phyloP scores from a whole-genome alignment of 2,888 invertebrate species.

The Drosophila emarginata region DNA sequence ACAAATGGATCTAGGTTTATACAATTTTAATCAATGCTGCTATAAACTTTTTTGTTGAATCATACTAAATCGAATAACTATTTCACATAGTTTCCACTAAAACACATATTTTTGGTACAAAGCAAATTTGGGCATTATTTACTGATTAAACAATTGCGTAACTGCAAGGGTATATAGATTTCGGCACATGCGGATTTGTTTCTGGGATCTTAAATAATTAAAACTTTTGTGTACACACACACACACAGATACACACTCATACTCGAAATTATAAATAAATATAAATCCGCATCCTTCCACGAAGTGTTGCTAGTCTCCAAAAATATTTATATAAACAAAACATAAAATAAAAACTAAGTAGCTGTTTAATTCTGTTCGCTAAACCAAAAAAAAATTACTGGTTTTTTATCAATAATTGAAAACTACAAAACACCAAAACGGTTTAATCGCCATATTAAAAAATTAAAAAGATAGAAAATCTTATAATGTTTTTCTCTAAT shows the following conservation, averaged over 20 bases:
- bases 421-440: not conserved
- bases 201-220: slow-evolving; percentile 48
- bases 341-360: slow-evolving; percentile 28
- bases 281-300: not conserved
- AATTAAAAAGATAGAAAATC: not conserved
- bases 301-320: slow-evolving; percentile 10
- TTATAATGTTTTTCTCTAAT: slow-evolving; percentile 78
- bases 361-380: slow-evolving; percentile 53
- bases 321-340: not conserved
- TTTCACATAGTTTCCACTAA: no score
- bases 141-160: not conserved
- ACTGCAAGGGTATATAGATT: not conserved
- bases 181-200: not conserved
- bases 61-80: no score
- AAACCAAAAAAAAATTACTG: no score
- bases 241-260: slow-evolving; percentile 7
- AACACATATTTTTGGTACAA: no score
- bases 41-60: slow-evolving; percentile 34
- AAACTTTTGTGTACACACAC: slow-evolving; percentile 52
- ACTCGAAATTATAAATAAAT: not conserved
- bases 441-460: not conserved
- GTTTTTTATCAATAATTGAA: no score
- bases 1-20: slow-evolving; percentile 45
- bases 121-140: not conserved
- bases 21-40: slow-evolving; percentile 41